Conservation (phyloP, 2,888 invertebrate species). For the Drosophila kambysellisi region DNA sequence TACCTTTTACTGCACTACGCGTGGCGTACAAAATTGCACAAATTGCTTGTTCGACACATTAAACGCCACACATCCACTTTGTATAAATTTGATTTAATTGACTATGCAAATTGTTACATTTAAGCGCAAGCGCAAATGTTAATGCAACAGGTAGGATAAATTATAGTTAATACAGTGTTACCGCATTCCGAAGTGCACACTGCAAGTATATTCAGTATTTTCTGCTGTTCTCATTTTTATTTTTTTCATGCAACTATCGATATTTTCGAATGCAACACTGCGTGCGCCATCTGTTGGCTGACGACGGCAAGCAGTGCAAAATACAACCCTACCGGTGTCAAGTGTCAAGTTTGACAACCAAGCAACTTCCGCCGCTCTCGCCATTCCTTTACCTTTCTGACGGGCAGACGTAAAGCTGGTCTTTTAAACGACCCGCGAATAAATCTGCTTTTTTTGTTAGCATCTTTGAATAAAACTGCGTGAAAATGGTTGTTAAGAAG, state of each 20-base stretch:
- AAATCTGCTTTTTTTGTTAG: conserved; percentile 83
- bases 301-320: conserved; percentile 16
- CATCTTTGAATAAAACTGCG: conserved; percentile 81
- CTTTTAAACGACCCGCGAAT: conserved; percentile 76
- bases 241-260: conserved; percentile 21
- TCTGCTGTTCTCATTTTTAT: neutral
- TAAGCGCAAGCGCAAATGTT: conserved; percentile 68
- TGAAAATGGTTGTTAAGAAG: conserved; percentile 85
- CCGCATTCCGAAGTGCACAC: conserved; percentile 25
- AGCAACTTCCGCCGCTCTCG: conserved; percentile 78
- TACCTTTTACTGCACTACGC: conserved; percentile 30
- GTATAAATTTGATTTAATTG: conserved; percentile 51
- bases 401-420: conserved; percentile 84
- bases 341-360: conserved; percentile 56
- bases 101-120: conserved; percentile 58
- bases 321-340: conserved; percentile 59
- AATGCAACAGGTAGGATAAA: conserved; percentile 56
- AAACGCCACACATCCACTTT: conserved; percentile 13
- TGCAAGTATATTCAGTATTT: conserved; percentile 13
- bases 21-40: neutral
- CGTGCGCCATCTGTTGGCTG: conserved; percentile 35
- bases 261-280: conserved; percentile 32
- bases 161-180: conserved; percentile 48
- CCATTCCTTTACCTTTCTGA: conserved; percentile 85
- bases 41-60: conserved; percentile 17